Evolutionary conservation across 2,888 invertebrate species (phyloP), one percentile per base, ranked within the genome.

Genomic region (Dolomedes plantarius): DNA sequence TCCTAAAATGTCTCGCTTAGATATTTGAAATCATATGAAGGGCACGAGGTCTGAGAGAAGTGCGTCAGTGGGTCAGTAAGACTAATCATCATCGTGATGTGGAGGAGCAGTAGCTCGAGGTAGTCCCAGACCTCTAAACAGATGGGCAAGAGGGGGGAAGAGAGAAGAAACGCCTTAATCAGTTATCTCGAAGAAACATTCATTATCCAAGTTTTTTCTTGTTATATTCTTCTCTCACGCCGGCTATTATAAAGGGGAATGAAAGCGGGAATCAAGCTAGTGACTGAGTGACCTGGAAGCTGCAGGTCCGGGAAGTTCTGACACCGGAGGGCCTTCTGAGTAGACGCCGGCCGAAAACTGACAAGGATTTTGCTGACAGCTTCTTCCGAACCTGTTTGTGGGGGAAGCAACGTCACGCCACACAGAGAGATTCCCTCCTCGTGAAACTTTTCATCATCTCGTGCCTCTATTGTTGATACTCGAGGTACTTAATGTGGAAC

Each of bases 61-160:
- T 81, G 68, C 81, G 83, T 77, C 74, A 86, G 85, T 86, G 75
- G 78, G 86, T 86, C 86, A 86, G 86, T 79, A 85, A 86, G 86
- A 50, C 73, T 64, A 32, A 67, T 74, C 62, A 69, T 64, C 62
- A 31, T 78, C 78, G 62, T 41, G 74, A 68, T 69, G 72, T 67
- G 68, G 67, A 75, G 67, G 83, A 56, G 77, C 72, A 77, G 77
- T 69, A 76, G 82, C 76, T 69, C 23, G 76, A 72, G 77, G 77
- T 32, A 64, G 32, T 13, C 62, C 39, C 64, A 31, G 65, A 83
- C 46, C 65, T 83, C 32, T 67, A 3, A 82, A 62, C 67, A 74
- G 62, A 74, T 81, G 81, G 68, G n/a, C 36, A 32, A 46, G 74
- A 65, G 56, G n/a, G 11, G n/a, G n/a, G 81, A 74, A 56, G 29